Conservation (phyloP, 2,888 invertebrate species). For the Tenthredo mesomela region DNA sequence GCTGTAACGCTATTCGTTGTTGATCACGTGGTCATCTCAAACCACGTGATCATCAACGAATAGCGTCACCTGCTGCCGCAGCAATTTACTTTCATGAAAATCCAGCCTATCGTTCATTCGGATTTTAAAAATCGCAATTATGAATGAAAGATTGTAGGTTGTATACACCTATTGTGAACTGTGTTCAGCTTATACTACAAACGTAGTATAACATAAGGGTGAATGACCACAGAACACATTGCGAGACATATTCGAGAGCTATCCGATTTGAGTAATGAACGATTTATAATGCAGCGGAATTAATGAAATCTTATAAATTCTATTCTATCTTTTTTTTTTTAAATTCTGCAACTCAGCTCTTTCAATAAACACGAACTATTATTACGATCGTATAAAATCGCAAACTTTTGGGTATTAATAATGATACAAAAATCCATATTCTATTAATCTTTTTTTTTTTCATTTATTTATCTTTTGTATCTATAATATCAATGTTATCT, state of each 20-base stretch:
- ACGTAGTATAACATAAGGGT: neutral
- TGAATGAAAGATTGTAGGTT: neutral
- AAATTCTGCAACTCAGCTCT: neutral
- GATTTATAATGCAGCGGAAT: neutral
- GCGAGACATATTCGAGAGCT: neutral
- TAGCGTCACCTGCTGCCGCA: no score
- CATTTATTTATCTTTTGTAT: neutral
- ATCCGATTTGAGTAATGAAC: neutral
- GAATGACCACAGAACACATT: neutral
- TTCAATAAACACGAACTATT: neutral
- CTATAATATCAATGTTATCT: conserved; percentile 29
- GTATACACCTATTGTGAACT: neutral
- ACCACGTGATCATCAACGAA: no score
- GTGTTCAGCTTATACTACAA: no score
- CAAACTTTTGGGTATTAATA: neutral
- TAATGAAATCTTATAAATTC: neutral
- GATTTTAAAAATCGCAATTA: neutral
- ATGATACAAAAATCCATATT: neutral
- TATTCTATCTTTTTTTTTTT: neutral
- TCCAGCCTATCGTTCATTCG: neutral
- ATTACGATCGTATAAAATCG: neutral
- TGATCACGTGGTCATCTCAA: no score
- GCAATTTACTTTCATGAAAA: no score
- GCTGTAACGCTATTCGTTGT: no score
- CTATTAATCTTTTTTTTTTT: neutral